Percentiles rank a stretch among this genome's conserved stretches.
phyloP scores from a whole-genome alignment of 2,797 vertebrate species.

The Holocentrus rufus region DNA sequence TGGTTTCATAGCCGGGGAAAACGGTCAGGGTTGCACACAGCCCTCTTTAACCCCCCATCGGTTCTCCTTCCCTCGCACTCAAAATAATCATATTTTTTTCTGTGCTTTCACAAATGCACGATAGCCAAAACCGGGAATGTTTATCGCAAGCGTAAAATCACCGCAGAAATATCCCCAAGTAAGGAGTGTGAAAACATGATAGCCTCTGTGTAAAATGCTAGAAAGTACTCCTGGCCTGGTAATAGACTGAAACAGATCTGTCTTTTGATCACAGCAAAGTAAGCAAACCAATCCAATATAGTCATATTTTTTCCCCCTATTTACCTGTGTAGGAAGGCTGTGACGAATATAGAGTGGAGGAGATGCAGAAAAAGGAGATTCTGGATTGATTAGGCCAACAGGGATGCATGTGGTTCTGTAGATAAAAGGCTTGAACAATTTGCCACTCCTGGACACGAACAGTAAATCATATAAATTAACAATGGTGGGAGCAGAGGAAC shows the following conservation, averaged over 20 bases:
- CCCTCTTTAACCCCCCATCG: not conserved
- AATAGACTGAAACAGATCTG: not conserved
- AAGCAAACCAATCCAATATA: not conserved
- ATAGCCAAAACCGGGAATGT: not conserved
- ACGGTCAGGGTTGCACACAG: constrained; percentile 18
- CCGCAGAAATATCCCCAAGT: not conserved
- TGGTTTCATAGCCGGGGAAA: constrained; percentile 46
- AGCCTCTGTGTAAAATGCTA: not conserved
- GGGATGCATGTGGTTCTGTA: not conserved
- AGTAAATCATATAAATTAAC: not conserved
- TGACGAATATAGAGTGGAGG: not conserved
- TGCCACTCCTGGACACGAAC: not conserved
- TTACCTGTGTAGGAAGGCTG: not conserved
- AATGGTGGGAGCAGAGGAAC: not conserved
- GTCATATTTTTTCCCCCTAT: not conserved
- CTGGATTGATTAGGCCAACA: not conserved
- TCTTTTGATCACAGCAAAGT: not conserved
- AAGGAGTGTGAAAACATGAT: not conserved
- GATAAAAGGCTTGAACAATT: not conserved
- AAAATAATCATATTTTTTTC: not conserved
- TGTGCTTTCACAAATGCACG: constrained; percentile 4
- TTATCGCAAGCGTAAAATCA: not conserved
- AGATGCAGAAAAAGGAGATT: not conserved
- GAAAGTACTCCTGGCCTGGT: not conserved
- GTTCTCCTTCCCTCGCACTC: constrained; percentile 1